phyloP scores from a whole-genome alignment of 2,113 vertebrate species.

The Chrysochloris asiatica region DNA sequence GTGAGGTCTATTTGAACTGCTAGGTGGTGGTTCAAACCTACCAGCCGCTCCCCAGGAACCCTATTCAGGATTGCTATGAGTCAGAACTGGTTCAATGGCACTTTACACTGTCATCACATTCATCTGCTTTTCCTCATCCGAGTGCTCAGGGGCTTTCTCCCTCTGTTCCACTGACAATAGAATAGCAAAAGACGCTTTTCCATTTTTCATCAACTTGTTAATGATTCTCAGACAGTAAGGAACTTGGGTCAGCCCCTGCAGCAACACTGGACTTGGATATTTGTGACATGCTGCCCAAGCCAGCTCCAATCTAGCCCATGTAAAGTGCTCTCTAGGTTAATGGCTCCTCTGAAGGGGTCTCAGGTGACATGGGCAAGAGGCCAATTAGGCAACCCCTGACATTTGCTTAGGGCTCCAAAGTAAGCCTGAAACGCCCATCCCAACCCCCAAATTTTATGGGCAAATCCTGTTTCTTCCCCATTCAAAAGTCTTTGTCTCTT shows the following conservation, averaged over 20 bases:
- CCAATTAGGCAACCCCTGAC: not conserved
- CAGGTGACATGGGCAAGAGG: not conserved
- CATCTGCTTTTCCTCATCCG: not conserved
- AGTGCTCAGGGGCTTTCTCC: not conserved
- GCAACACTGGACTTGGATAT: constrained; percentile 61
- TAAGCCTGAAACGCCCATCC: not conserved
- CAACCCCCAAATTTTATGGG: not conserved
- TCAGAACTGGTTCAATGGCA: too few relatives aligned
- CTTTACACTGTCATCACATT: too few relatives aligned
- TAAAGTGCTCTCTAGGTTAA: not conserved
- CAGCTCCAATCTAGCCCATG: not conserved
- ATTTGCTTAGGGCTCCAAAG: not conserved
- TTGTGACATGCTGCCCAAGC: not conserved
- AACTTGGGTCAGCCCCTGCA: constrained; percentile 33
- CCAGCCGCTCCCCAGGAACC: too few relatives aligned
- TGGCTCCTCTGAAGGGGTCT: not conserved
- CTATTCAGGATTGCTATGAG: too few relatives aligned
- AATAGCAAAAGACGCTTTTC: constrained; percentile 28
- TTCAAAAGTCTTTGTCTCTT: not conserved
- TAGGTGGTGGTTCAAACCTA: too few relatives aligned
- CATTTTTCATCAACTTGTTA: constrained; percentile 42
- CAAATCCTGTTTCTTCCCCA: not conserved
- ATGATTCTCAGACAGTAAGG: constrained; percentile 62
- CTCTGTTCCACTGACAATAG: constrained; percentile 28
- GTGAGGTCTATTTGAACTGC: too few relatives aligned